Evolutionary conservation across 2,888 invertebrate species (phyloP), one percentile per base, ranked within the genome.

Genomic region (Periphyllus acericola): DNA sequence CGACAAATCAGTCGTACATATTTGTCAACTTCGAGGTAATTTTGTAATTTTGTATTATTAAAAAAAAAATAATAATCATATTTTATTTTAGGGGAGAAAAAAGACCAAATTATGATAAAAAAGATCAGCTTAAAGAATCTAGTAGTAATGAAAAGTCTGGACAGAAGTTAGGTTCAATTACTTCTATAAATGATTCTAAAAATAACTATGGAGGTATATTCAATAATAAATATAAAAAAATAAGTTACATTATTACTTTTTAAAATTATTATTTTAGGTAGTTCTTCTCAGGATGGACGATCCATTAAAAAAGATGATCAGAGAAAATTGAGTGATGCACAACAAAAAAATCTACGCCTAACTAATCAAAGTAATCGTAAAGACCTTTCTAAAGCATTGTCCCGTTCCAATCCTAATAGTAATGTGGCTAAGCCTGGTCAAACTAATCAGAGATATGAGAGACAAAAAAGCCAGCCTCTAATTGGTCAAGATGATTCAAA

Each of bases 1-100:
- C 91, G 89, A 72, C 90, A 89, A n/a, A 90, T 88, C 9, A 90
- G 90, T 89, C 91, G 90, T 32, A 83, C 82, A 71, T 89, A 89
- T 79, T 32, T 74, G 52, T 32, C 89, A 0, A 81, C 90, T 29
- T 92, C 92, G 83, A 92, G 92, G 87, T 87, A 81, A 72, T 55
- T 85, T 29, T 68, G 1, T 40, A 40, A 66, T 21, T 55, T 60
- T 68, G 0, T 78, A 71, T 46, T 29, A 11, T 34, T 40, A 46
- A 46, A 14, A 1, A 46, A 46, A 14, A 2, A n/a, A 6, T 32
- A 9, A 3, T 66, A 66, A 46, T 52, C 29, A 52, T 29, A 46
- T 78, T 78, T 68, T 29, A 52, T 78, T 40, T 52, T 40, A 86
- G 86, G n/a, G 87, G 86, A 60, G 86, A 87, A 25, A 87, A 81